A percentile compares a stretch with the other conserved stretches of the same genome.
These are phyloP conservation scores for Anthopleura sola DNA, from an alignment of 64 coral and sea anemone genomes.

Conservation along the genomic window DNA sequence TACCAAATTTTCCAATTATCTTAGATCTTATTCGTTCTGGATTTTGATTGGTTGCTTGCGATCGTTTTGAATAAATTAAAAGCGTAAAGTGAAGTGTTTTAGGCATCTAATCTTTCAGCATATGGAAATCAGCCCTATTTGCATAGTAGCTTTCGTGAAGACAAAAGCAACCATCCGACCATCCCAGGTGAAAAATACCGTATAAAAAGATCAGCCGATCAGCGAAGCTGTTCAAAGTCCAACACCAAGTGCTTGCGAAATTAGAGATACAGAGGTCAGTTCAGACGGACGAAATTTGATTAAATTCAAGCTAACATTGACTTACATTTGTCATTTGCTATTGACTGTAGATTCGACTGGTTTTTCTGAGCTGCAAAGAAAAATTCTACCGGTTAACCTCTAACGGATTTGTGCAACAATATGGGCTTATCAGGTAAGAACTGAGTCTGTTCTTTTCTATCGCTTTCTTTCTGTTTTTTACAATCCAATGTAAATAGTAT, in stretches of 20 bases:
- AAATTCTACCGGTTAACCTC: background rate
- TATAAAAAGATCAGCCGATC: background rate
- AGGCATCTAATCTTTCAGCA: background rate
- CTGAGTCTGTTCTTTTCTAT: background rate
- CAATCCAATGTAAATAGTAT: background rate
- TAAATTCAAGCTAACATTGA: background rate
- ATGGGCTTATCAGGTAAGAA: background rate
- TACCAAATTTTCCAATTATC: background rate
- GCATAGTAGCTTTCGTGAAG: background rate
- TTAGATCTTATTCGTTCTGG: background rate
- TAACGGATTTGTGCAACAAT: background rate
- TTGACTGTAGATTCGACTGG: background rate
- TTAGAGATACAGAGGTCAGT: background rate
- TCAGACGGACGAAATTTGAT: background rate
- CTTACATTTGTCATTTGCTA: background rate
- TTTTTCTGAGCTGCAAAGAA: background rate
- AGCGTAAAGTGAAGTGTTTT: background rate
- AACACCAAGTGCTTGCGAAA: background rate
- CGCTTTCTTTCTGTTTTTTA: background rate
- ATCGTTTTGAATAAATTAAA: background rate
- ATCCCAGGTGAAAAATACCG: background rate
- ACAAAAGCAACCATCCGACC: background rate
- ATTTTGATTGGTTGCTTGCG: background rate
- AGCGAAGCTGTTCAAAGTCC: background rate
- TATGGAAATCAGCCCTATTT: background rate